Percentiles rank a stretch among this genome's conserved stretches.
phyloP scores from a whole-genome alignment of 2,797 vertebrate genomes.

The Nannoperca obscura region DNA sequence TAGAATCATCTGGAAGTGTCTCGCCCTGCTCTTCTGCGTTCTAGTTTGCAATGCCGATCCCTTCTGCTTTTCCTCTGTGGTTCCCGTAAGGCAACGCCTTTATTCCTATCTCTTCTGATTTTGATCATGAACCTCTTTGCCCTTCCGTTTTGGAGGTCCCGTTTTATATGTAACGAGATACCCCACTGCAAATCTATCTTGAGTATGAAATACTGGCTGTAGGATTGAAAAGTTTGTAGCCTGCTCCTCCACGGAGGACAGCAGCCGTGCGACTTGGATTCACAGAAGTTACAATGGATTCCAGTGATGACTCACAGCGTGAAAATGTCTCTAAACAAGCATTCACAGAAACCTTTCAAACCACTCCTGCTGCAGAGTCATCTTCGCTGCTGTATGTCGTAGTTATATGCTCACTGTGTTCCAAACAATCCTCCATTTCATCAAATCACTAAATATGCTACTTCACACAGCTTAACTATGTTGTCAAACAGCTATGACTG shows the following conservation, averaged over 20 bases:
- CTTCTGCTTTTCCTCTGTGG: not conserved
- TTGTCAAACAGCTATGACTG: not conserved
- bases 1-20: conserved; percentile 51
- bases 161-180: conserved; percentile 19
- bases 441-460: conserved; percentile 29
- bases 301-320: conserved; percentile 44
- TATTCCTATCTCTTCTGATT: conserved; percentile 19
- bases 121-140: conserved; percentile 5
- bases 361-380: conserved; percentile 19
- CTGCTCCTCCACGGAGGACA: conserved; percentile 12
- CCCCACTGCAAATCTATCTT: not conserved
- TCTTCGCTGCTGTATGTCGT: conserved; percentile 30
- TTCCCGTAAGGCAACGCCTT: conserved; percentile 8
- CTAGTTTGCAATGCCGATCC: not conserved
- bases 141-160: not conserved
- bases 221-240: conserved; percentile 26
- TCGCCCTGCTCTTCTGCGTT: conserved; percentile 6
- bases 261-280: conserved; percentile 8
- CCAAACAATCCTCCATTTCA: conserved; percentile 2
- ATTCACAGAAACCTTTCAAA: conserved; percentile 37
- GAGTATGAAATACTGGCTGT: conserved; percentile 20
- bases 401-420: conserved; percentile 30
- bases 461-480: conserved; percentile 5
- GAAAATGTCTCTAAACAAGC: conserved; percentile 39
- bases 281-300: conserved; percentile 26